Base-by-base conservation (phyloP, 1,140 invertebrate genomes). In the Caenorhabditis briggsae region DNA sequence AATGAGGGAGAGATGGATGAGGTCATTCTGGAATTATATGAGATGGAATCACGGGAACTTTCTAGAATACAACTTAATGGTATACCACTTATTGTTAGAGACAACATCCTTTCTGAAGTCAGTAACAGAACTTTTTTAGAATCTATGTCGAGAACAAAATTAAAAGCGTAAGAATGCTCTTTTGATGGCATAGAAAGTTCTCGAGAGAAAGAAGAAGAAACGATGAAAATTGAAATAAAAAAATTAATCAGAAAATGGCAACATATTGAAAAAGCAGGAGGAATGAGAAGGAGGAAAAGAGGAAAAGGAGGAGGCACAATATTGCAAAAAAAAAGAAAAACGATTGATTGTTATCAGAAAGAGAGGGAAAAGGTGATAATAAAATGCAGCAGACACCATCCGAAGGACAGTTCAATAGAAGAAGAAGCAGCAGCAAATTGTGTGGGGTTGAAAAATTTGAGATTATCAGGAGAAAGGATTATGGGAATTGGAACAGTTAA, bases 241-340 rank as follows among this genome's bases (percentile, higher is more conserved):
- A 41, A 33, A 46, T 33, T 83, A 58, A 61, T 46, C 25, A 83
- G 16, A 48, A 41, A 46, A 61, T 59, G 53, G 55, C 25, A 83
- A 61, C 58, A 61, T 82, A 61, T 58, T 59, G 41, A 59, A 83
- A 48, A 83, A 48, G 20, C 20, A 48, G 23, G 18, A 18, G 70
- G 70, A 78, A 33, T 33, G 43, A 58, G 55, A 83, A 3, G 20
- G 82, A 56, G 33, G 14, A 20, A 20, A 56, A 46, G 58, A 59
- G 53, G 58, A 41, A 41, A n/a, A 25, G 48, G 50, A 82, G 23
- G 78, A 61, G 43, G 48, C 48, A 82, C 55, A 78, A 83, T 41
- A 61, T 83, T 83, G 82, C 82, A 61, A 48, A 59, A 61, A 82
- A 82, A 46, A 58, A 58, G 43, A 61, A 82, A 55, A 74, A 12